Evolutionary conservation across 2,797 vertebrate genomes (phyloP).

Genomic region (Hybognathus amarus): DNA sequence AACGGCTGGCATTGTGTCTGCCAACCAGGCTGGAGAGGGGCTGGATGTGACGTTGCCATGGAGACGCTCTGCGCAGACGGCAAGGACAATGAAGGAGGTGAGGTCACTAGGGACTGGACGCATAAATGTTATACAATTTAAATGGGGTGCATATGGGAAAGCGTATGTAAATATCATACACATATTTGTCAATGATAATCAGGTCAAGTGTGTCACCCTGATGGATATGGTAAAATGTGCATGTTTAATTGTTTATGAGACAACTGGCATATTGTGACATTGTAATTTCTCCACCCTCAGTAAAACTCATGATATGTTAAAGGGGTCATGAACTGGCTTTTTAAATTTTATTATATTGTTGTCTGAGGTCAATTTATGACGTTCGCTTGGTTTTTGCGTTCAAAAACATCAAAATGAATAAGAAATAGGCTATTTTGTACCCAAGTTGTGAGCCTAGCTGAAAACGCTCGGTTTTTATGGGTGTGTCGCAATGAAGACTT

Average conservation of each 20-base stretch:
- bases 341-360: too few species aligned
- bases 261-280: conserved; percentile 24
- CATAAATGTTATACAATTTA: conserved; percentile 22
- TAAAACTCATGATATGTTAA: conserved; percentile 3
- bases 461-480: too few species aligned
- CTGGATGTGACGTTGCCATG: conserved; percentile 97
- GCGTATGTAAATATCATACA: conserved; percentile 20
- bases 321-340: too few species aligned
- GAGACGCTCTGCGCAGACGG: conserved; percentile 94
- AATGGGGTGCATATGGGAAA: conserved; percentile 16
- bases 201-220: conserved; percentile 14
- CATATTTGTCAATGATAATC: conserved; percentile 37
- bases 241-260: conserved; percentile 9
- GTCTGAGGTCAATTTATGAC: too few species aligned
- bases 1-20: conserved; percentile 99
- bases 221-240: conserved; percentile 18
- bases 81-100: conserved; percentile 99
- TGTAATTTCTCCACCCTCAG: conserved; percentile 5
- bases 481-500: too few species aligned
- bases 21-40: conserved; percentile 96
- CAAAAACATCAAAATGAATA: too few species aligned
- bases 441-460: too few species aligned
- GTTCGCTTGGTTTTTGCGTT: too few species aligned
- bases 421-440: too few species aligned
- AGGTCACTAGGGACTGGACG: conserved; percentile 55